Base-by-base conservation (phyloP, 1,140 invertebrate species). In the Drosophila chauvacae region DNA sequence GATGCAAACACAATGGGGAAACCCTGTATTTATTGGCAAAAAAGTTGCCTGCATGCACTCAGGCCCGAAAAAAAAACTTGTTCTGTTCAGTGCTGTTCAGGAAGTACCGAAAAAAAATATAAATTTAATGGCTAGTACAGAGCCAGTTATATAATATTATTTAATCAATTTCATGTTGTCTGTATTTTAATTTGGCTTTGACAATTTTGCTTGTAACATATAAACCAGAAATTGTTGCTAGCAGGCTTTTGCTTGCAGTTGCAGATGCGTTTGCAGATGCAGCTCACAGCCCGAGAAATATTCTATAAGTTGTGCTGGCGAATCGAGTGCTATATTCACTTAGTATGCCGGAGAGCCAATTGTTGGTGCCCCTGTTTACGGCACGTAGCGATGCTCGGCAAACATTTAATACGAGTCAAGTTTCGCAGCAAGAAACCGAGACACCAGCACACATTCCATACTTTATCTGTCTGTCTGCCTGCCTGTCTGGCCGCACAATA, bases 331-430 rank as follows among this genome's bases (percentile, higher is more conserved):
- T 66, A 77, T 66, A 58, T 80, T 87, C 82, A 77, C 79, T 80
- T 81, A 84, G 69, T 71, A 62, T 74, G 65, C 59, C 37, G 45
- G 50, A 56, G 80, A 59, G 84, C 65, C 83, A 86, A 86, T 77
- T 80, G 61, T 71, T 73, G 57, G 53, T 68, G 65, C 72, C 69
- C 28, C 61, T 90, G 81, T 90, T 90, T 87, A 59, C 60, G 66
- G 68, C 85, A 90, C 85, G 85, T 90, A 90, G 85, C 71, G 81
- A 77, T 72, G 86, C 81, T 90, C 74, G 64, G 70, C 82, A 81
- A 85, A 90, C 85, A 85, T 90, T 90, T 90, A 90, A 90, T 79
- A 79, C 71, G 82, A 90, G 78, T 83, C 84, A 83, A 84, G 70
- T 63, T 55, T 90, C 77, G 75, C 79, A 73, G 74, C 71, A 80